These are phyloP conservation scores for Cheilosia vernalis DNA, from an alignment of 2,888 invertebrate genomes.

Conservation along the genomic window DNA sequence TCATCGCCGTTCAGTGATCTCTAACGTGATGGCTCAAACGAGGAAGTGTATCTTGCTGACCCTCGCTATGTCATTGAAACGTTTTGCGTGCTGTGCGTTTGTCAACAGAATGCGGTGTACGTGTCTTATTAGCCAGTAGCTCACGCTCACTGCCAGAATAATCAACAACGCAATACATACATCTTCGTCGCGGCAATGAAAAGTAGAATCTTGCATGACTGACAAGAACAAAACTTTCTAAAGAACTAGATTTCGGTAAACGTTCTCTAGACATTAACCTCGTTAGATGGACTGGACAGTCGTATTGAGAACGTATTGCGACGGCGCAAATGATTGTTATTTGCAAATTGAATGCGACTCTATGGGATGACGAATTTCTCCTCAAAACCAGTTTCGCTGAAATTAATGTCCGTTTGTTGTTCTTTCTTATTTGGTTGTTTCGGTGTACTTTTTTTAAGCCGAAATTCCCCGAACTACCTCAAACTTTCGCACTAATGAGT, in stretches of 20 bases:
- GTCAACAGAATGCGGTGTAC: constrained; percentile 31
- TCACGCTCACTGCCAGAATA: constrained; percentile 35
- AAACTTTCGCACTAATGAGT: constrained; percentile 20
- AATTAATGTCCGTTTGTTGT: constrained; percentile 19
- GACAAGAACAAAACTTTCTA: constrained; percentile 11
- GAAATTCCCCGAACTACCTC: constrained; percentile 20
- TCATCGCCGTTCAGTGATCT: constrained; percentile 63
- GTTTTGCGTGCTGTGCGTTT: constrained; percentile 36
- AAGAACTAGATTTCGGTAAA: constrained; percentile 24
- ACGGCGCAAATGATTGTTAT: constrained; percentile 8
- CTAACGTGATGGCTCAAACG: constrained; percentile 24
- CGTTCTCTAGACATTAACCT: constrained; percentile 38
- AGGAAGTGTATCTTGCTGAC: constrained; percentile 58
- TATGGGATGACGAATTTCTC: constrained; percentile 17
- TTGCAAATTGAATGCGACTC: constrained; percentile 23
- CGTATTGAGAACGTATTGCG: constrained; percentile 7
- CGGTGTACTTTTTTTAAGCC: neutral
- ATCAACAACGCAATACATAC: constrained; percentile 18
- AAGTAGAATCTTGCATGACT: constrained; percentile 8
- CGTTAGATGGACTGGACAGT: constrained; percentile 11
- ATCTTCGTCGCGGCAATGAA: neutral
- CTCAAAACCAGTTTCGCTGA: constrained; percentile 46
- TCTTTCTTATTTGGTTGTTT: constrained; percentile 6
- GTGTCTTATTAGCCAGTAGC: constrained; percentile 57
- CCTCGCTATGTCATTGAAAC: constrained; percentile 48